Evolutionary conservation across 2,113 vertebrate genomes (phyloP).

Genomic region (Gila orcuttii): DNA sequence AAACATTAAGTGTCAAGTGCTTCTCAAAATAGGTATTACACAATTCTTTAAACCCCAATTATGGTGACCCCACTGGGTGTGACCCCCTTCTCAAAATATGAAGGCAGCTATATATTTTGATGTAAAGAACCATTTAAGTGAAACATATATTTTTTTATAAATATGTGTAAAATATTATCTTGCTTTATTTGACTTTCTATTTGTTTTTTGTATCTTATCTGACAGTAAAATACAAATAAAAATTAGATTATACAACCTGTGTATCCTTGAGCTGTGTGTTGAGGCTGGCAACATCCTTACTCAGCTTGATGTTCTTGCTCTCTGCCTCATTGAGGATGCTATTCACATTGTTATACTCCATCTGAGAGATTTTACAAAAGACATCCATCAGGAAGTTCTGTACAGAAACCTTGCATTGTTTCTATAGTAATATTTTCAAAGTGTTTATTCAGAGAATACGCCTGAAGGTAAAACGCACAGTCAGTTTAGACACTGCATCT

Average conservation of each 20-base stretch:
- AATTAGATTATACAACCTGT: conserved; percentile 75
- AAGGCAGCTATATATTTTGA: neutral
- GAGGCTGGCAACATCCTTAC: conserved; percentile 87
- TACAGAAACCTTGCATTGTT: neutral
- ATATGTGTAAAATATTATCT: neutral
- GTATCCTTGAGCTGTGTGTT: conserved; percentile 90
- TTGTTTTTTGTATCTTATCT: neutral
- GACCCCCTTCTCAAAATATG: neutral
- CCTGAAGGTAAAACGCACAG: conserved; percentile 69
- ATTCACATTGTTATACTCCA: conserved; percentile 84
- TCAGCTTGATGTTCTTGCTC: conserved; percentile 89
- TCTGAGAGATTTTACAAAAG: conserved; percentile 66
- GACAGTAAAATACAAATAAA: neutral
- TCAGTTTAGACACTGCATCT: conserved; percentile 85
- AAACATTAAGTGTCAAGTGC: neutral
- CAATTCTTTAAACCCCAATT: neutral
- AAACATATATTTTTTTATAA: too few species aligned
- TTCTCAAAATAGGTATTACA: neutral
- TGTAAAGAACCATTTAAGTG: too few species aligned
- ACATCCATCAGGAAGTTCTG: neutral
- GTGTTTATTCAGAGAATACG: neutral
- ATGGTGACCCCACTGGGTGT: neutral
- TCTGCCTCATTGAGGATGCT: conserved; percentile 86
- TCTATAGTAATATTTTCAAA: neutral
- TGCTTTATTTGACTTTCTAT: neutral